A percentile compares a stretch with the other conserved stretches of the same genome.
Conservation (phyloP, 2,113 vertebrate genomes). For the Scomber scombrus region DNA sequence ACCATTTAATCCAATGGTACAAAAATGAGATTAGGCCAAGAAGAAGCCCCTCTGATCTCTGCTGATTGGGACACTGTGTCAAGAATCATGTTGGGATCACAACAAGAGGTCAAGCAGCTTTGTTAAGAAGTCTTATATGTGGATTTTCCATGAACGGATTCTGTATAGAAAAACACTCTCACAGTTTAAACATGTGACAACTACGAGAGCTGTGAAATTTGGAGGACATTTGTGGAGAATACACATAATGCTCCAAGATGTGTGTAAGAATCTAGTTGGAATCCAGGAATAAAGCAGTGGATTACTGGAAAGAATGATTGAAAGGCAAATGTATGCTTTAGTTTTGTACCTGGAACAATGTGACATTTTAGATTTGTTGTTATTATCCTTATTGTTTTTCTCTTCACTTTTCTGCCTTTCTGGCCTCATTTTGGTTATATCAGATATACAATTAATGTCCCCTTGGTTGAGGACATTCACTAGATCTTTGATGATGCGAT, state of each 20-base stretch:
- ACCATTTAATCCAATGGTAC: slow-evolving; percentile 32
- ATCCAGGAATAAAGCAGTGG: too few species aligned
- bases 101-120: slow-evolving; percentile 3
- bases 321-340: background rate
- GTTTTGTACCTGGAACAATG: background rate
- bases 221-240: background rate
- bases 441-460: too few species aligned
- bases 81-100: slow-evolving; percentile 16
- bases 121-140: background rate
- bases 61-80: slow-evolving; percentile 9
- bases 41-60: slow-evolving; percentile 37
- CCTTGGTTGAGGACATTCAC: too few species aligned
- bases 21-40: slow-evolving; percentile 30
- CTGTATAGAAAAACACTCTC: background rate
- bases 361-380: background rate
- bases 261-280: too few species aligned
- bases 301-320: too few species aligned
- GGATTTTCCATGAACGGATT: background rate
- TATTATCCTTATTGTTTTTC: background rate
- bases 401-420: too few species aligned
- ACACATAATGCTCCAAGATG: background rate
- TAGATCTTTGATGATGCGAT: too few species aligned
- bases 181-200: background rate
- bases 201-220: background rate
- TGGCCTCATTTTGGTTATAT: too few species aligned